These are phyloP conservation scores for Lymantria dispar DNA, from an alignment of 2,888 invertebrate genomes.

Conservation along the genomic window DNA sequence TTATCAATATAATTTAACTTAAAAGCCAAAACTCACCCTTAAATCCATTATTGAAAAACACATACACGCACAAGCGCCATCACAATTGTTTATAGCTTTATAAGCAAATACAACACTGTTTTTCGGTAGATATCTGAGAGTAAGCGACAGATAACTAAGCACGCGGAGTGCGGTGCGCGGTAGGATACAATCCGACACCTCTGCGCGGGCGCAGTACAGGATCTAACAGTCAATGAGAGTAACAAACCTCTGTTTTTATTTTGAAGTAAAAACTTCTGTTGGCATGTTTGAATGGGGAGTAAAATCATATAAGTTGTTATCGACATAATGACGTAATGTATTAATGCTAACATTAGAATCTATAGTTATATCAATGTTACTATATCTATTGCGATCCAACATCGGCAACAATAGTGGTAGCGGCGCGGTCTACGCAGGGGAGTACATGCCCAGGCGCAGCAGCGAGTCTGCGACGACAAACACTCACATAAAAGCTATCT, in stretches of 20 bases:
- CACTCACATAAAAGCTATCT: too few relatives aligned
- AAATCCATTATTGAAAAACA: conserved; percentile 61
- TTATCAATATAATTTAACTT: not conserved
- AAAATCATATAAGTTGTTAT: too few relatives aligned
- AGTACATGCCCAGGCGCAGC: too few relatives aligned
- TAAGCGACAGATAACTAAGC: conserved; percentile 24
- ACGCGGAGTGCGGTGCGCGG: conserved; percentile 31
- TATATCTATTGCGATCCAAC: too few relatives aligned
- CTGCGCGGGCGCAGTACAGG: conserved; percentile 22
- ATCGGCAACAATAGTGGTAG: too few relatives aligned
- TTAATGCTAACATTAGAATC: too few relatives aligned
- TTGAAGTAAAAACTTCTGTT: too few relatives aligned
- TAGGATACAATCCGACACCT: conserved; percentile 37
- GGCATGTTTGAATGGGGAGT: too few relatives aligned
- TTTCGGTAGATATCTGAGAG: conserved; percentile 20
- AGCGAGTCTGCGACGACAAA: too few relatives aligned
- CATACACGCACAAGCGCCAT: conserved; percentile 43
- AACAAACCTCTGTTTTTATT: conserved; percentile 3
- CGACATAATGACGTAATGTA: too few relatives aligned
- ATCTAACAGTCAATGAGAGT: conserved; percentile 20
- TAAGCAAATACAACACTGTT: conserved; percentile 24
- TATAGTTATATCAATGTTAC: too few relatives aligned
- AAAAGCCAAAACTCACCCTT: conserved; percentile 47
- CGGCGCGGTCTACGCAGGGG: too few relatives aligned
- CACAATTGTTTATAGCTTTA: conserved; percentile 27